Evolutionary conservation across 1,140 invertebrate species (phyloP), one percentile per base, ranked within the genome.

Genomic region (Ceratitis capitata): DNA sequence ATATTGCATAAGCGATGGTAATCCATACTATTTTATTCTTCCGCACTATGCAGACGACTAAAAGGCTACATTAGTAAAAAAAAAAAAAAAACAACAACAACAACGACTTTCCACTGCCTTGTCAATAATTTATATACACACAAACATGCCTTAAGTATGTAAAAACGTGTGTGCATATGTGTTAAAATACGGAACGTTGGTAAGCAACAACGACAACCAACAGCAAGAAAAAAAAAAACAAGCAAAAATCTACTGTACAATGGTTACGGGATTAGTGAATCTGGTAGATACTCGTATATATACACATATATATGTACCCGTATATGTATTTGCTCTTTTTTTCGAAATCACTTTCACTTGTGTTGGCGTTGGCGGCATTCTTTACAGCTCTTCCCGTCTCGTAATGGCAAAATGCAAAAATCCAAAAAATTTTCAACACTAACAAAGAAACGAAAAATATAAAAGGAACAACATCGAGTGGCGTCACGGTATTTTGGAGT

Each of bases 291-390:
- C 32, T 29, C 7, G 61, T n/a, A n/a, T n/a, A n/a, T n/a, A n/a
- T n/a, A n/a, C n/a, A n/a, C n/a, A n/a, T n/a, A n/a, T n/a, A n/a
- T n/a, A n/a, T n/a, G n/a, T n/a, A n/a, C n/a, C n/a, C n/a, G n/a
- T n/a, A n/a, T n/a, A n/a, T n/a, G n/a, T 39, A 69, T 69, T 35
- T 19, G 61, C 16, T 64, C 29, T 39, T 69, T 69, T n/a, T 69
- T 69, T 69, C 29, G 35, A 69, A 69, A 35, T 69, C 61, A 69
- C 61, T 69, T 69, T 69, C 61, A 69, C 61, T 69, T 39, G 32
- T 69, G 61, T 69, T 69, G 32, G 61, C 61, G 61, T 69, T 69
- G 61, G 16, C n/a, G 61, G 61, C 35, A 69, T 69, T 69, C 61
- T 69, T 69, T 69, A 69, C 23, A 69, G 10, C 56, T 26, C n/a